These are phyloP conservation scores for Diarsia mendica DNA, from an alignment of 2,888 invertebrate species.

Conservation along the genomic window DNA sequence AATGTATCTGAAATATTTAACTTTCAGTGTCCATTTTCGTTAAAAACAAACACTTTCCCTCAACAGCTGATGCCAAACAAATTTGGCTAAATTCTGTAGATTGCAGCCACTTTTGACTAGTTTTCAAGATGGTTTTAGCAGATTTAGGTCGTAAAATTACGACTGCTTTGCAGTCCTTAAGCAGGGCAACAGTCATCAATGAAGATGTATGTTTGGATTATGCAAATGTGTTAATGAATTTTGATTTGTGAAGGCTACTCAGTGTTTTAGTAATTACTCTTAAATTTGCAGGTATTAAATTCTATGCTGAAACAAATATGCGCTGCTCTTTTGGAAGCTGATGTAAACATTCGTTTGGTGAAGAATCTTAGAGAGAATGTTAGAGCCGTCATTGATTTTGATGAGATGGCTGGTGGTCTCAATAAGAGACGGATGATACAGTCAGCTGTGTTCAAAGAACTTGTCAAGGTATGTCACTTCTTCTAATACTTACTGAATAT, in stretches of 20 bases:
- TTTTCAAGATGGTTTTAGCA: constrained; percentile 98
- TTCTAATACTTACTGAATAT: neutral
- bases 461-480: constrained; percentile 94
- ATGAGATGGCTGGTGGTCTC: constrained; percentile 99
- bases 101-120: constrained; percentile 46
- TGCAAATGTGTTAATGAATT: constrained; percentile 18
- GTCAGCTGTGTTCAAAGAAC: constrained; percentile 99
- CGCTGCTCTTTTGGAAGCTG: constrained; percentile 98
- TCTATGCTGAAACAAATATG: constrained; percentile 99
- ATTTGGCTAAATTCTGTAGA: constrained; percentile 57
- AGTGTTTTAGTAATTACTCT: constrained; percentile 3
- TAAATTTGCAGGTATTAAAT: constrained; percentile 95
- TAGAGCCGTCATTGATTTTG: constrained; percentile 98
- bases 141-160: constrained; percentile 99
- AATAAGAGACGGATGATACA: constrained; percentile 99
- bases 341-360: constrained; percentile 98
- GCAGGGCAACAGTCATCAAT: constrained; percentile 99
- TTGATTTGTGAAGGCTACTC: neutral
- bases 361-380: constrained; percentile 99
- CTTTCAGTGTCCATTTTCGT: constrained; percentile 44
- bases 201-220: constrained; percentile 93
- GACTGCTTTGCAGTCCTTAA: constrained; percentile 98
- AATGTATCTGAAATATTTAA: constrained; percentile 55
- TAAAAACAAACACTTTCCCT: constrained; percentile 51
- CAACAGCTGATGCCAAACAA: constrained; percentile 73